A percentile compares a stretch with the other conserved stretches of the same genome.
These are phyloP conservation scores for Pterocles burchelli DNA, from an alignment of 2,113 vertebrate genomes.

Conservation along the genomic window DNA sequence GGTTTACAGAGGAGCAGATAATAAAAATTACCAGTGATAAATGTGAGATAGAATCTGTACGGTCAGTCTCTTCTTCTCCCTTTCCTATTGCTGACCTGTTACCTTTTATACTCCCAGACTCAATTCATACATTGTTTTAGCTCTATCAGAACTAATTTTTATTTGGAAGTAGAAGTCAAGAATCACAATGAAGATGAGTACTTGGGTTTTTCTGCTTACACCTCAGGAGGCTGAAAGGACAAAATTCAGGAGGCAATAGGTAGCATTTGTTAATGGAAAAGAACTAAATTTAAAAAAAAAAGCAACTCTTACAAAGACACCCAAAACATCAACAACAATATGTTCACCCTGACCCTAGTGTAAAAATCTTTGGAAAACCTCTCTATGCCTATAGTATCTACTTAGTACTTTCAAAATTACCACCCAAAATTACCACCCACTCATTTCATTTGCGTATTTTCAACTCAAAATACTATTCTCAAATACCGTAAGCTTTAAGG, in stretches of 20 bases:
- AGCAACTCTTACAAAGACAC: neutral
- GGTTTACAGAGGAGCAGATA: neutral
- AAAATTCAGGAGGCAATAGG: neutral
- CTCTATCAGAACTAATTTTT: neutral
- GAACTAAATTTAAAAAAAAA: neutral
- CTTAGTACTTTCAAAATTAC: neutral
- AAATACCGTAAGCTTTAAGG: neutral
- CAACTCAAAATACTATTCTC: neutral
- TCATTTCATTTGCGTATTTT: neutral
- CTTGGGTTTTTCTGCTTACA: neutral
- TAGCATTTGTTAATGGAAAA: neutral
- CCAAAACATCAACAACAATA: neutral
- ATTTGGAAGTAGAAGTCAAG: neutral
- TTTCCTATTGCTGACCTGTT: neutral
- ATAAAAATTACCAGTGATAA: neutral
- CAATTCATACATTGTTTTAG: neutral
- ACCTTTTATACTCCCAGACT: neutral
- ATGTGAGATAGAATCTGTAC: neutral
- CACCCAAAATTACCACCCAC: neutral
- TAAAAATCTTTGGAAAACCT: neutral
- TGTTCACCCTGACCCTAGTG: fast-evolving
- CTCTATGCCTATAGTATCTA: neutral
- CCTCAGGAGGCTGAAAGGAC: neutral
- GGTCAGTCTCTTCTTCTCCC: neutral
- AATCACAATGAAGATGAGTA: neutral